Conservation (phyloP, 2,113 vertebrate genomes). For the Himantopus leucocephalus region DNA sequence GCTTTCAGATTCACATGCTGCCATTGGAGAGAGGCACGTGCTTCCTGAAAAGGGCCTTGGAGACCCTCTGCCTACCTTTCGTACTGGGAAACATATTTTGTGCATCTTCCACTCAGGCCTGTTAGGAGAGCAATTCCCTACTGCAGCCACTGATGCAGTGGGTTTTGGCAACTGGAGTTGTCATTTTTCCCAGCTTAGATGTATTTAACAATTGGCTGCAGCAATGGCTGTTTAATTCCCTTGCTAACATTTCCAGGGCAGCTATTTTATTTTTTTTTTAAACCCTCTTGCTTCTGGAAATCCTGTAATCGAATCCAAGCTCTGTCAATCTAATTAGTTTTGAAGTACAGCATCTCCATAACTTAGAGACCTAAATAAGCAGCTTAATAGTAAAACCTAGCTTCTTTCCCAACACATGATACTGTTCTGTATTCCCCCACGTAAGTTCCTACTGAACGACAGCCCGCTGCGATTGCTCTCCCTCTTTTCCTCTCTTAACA, state of each 20-base stretch:
- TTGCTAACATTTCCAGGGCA: slow-evolving; percentile 39
- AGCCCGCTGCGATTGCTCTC: not conserved
- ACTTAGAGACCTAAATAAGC: slow-evolving; percentile 62
- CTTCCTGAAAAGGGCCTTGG: not conserved
- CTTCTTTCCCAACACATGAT: not conserved
- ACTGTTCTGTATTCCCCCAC: not conserved
- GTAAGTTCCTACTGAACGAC: not conserved
- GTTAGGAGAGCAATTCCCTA: not conserved
- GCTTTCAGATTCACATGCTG: not conserved
- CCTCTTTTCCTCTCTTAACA: not conserved
- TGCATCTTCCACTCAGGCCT: not conserved
- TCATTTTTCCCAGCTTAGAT: not conserved
- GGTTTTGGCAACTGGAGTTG: not conserved
- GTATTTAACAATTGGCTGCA: slow-evolving; percentile 36
- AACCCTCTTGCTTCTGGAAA: slow-evolving; percentile 55
- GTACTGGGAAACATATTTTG: not conserved
- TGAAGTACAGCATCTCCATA: slow-evolving; percentile 52
- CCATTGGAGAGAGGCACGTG: rapidly evolving
- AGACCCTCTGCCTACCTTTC: not conserved
- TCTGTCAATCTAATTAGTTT: slow-evolving; percentile 70
- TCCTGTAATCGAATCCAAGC: slow-evolving; percentile 53
- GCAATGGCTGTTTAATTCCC: slow-evolving; percentile 46
- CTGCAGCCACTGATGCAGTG: not conserved
- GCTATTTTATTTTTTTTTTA: slow-evolving; percentile 29
- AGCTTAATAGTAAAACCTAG: slow-evolving; percentile 63